Evolutionary conservation across 2,113 vertebrate genomes (phyloP).

Genomic region (Psettodes erumei): DNA sequence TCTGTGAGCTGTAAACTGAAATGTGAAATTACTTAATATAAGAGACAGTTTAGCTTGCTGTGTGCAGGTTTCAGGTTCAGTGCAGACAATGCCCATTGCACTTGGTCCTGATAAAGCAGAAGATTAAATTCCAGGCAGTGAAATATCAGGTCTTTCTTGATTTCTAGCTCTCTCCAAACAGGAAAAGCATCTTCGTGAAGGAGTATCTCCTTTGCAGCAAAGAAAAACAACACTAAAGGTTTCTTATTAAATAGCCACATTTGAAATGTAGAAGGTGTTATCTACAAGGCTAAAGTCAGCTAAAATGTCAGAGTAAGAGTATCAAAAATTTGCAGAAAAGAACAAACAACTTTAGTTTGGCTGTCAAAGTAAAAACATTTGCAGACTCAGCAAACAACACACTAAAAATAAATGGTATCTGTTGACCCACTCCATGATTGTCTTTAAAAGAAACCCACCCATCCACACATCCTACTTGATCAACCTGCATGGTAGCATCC

Average conservation of each 20-base stretch:
- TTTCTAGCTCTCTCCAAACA: not conserved
- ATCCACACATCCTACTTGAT: constrained; percentile 9
- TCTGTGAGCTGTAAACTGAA: not conserved
- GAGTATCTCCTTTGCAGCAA: not conserved
- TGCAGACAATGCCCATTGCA: not conserved
- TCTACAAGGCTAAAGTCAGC: not conserved
- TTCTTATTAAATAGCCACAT: not conserved
- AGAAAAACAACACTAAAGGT: not conserved
- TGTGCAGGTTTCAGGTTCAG: not conserved
- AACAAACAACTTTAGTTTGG: constrained; percentile 11
- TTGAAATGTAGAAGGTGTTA: not conserved
- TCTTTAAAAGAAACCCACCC: not conserved
- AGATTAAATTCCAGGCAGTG: constrained; percentile 15
- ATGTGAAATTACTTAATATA: not conserved
- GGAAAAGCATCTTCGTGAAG: constrained; percentile 19
- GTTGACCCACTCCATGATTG: not conserved
- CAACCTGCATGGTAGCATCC: constrained; percentile 38
- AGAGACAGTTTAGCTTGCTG: not conserved
- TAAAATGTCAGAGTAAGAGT: no score
- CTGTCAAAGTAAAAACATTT: no score
- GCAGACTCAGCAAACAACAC: no score
- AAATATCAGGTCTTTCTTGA: constrained; percentile 31
- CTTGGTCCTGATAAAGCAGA: not conserved
- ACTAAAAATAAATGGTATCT: not conserved
- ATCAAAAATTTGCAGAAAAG: no score